Evolutionary conservation across 92 coral and sea anemone genomes (phyloP), one percentile per base, ranked within the genome.

Genomic region (Paramuricea clavata): DNA sequence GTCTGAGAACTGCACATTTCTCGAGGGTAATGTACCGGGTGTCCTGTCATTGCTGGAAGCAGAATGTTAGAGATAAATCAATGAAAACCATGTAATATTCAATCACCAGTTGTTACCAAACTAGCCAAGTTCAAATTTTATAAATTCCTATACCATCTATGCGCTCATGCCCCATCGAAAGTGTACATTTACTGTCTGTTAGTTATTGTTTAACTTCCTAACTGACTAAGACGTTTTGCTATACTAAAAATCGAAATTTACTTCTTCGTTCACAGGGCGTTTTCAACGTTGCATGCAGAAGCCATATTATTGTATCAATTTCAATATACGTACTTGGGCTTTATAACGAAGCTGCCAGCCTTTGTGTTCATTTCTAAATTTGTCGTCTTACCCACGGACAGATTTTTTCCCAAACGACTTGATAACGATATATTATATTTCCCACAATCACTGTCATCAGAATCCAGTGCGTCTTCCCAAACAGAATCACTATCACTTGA

Each of bases 401-500:
- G 5, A 65, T 31, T 0, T 65, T 65, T 65, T 39, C 9, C 39
- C 13, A 65, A 2, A 33, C 39, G 72, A 65, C 54, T 73, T 73
- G 59, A 73, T 73, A 73, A 43, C 34, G 49, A 31, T 31, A 76
- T 12, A 12, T 39, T 23, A 32, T 76, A 60, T 52, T 76, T 76
- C 12, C 25, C 30, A 27, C 82, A 76, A 10, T 76, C 52, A 54
- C 68, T 76, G 35, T 76, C 82, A 21, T 76, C 67, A 76, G 47
- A 49, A 7, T 52, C 42, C 34, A 3, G 35, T 54, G 8, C 79
- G 50, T 22, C 64, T 12, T 52, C 82, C 82, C 68, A 52, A 12
- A 49, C 47, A 26, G 19, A 1, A 72, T 35, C 78, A 72, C 78
- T 72, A 60, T 76, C 82, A 76, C 82, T 76, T 30, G 62, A 76